Evolutionary conservation across 1,140 invertebrate species (phyloP), one percentile per base, ranked within the genome.

Genomic region (Luehdorfia chinensis): DNA sequence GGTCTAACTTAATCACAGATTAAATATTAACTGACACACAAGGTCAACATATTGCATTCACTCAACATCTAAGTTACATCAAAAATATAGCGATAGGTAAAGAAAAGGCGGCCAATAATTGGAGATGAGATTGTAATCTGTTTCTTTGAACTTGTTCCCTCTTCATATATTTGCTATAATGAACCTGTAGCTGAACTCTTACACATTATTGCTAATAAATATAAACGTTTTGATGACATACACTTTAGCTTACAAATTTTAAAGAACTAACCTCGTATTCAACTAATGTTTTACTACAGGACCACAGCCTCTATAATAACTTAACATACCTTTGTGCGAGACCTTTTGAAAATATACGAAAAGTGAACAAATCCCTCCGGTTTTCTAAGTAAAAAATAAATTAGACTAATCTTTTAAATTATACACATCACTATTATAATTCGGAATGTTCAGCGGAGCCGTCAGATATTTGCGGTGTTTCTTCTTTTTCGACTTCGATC

Each of bases 361-460:
- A 79, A 68, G 70, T 67, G 69, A 85, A 83, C 78, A 77, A 43
- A 64, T 51, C 71, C 63, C 56, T 66, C 37, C 44, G 45, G 60
- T 50, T 62, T 65, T 66, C 50, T 65, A 66, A 63, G 48, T 72
- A 78, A 68, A 75, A 78, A 81, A 77, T 74, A 74, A 85, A 84
- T 81, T 77, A 84, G 53, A 65, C 66, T 84, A 84, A 78, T 79
- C 73, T 74, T 75, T 73, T 74, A 79, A 71, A 50, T 80, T 72
- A 72, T 47, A 66, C 62, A 66, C 55, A 53, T 61, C 50, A 59
- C 53, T 74, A 71, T 83, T 88, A 85, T 88, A 88, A 87, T 68
- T 87, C 85, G 75, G 75, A 80, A 77, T 88, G 81, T 75, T 87
- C 81, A 34, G 75, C 68, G 44, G 73, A 55, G 18, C 59, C 66